phyloP scores from a whole-genome alignment of 2,113 vertebrate species.

The Xyrauchen texanus region DNA sequence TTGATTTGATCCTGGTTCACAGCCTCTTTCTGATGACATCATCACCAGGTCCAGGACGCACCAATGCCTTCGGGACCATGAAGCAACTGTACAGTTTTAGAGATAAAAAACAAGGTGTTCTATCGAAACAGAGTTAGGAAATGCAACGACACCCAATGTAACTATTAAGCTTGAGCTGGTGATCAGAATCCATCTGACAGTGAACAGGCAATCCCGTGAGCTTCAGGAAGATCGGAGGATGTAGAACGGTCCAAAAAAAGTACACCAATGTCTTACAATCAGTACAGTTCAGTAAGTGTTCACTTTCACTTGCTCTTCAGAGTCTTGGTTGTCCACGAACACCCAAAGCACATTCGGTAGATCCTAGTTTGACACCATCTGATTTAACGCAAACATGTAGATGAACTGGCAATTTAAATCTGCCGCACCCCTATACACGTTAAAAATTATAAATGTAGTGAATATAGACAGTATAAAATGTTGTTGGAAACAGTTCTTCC shows the following conservation, averaged over 20 bases:
- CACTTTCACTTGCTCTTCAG: background rate
- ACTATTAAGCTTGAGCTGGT: background rate
- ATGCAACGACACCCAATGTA: background rate
- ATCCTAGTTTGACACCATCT: too few species aligned
- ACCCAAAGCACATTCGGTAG: too few species aligned
- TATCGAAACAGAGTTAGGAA: slow-evolving; percentile 1
- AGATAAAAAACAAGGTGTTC: background rate
- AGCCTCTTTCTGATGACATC: background rate
- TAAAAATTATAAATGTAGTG: too few species aligned
- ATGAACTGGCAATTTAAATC: too few species aligned
- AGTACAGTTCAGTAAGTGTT: background rate
- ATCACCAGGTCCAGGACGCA: slow-evolving; percentile 25
- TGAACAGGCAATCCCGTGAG: background rate
- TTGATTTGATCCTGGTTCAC: slow-evolving; percentile 26
- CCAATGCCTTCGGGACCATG: slow-evolving; percentile 37
- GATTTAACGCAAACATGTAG: too few species aligned
- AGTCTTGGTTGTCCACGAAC: too few species aligned
- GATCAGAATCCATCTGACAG: slow-evolving; percentile 15
- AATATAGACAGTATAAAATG: too few species aligned
- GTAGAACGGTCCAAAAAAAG: slow-evolving; percentile 7
- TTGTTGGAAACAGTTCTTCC: too few species aligned
- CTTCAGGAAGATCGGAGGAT: slow-evolving; percentile 36
- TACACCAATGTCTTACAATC: background rate
- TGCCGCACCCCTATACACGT: too few species aligned
- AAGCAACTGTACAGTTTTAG: slow-evolving; percentile 27